Conservation (phyloP, 2,888 invertebrate genomes). For the Pogonocherus hispidulus region DNA sequence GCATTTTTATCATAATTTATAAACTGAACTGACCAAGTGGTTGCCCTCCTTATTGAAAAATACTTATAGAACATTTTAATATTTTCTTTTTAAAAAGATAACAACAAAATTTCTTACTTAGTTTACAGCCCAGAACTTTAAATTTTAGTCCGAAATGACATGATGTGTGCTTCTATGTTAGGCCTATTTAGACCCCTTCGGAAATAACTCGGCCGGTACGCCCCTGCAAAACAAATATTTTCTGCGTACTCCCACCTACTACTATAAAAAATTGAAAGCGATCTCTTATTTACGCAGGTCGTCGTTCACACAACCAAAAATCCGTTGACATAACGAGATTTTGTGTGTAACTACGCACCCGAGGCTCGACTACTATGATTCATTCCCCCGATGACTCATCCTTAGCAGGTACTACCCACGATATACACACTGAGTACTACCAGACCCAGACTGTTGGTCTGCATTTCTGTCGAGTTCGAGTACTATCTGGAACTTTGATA, state of each 20-base stretch:
- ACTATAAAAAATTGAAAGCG: neutral
- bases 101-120: too few species aligned
- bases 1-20: too few species aligned
- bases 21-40: too few species aligned
- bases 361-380: neutral
- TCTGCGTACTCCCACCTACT: neutral
- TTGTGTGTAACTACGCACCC: neutral
- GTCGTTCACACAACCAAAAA: slow-evolving; percentile 7
- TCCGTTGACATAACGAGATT: slow-evolving; percentile 22
- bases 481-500: neutral
- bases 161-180: too few species aligned
- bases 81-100: too few species aligned
- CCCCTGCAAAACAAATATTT: neutral
- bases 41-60: too few species aligned
- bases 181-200: too few species aligned
- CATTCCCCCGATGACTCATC: neutral
- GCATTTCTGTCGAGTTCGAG: neutral
- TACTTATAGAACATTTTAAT: too few species aligned
- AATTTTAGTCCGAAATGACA: too few species aligned
- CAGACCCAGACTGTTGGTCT: neutral
- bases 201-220: too few species aligned
- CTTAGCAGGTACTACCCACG: neutral
- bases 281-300: slow-evolving; percentile 3
- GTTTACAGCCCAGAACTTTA: too few species aligned
- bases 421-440: too few species aligned